phyloP scores from a whole-genome alignment of 2,888 invertebrate species.

The Disparrhopalites patrizii region DNA sequence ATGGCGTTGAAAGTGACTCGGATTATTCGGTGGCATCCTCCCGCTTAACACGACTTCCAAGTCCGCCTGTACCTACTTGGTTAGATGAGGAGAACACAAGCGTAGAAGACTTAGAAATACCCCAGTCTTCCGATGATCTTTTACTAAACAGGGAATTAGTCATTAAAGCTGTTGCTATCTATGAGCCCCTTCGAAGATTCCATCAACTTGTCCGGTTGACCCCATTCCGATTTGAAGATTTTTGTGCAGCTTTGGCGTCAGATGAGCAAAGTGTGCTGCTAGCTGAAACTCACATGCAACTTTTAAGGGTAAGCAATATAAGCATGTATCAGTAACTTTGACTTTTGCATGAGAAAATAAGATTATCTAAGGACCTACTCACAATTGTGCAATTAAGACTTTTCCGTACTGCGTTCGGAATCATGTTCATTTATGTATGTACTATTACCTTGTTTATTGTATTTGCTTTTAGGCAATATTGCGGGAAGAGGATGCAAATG shows the following conservation, averaged over 20 bases:
- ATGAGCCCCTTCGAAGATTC: constrained; percentile 92
- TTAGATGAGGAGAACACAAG: constrained; percentile 67
- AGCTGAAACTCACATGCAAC: constrained; percentile 89
- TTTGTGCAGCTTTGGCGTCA: constrained; percentile 85
- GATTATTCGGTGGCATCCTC: constrained; percentile 42
- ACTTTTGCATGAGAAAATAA: too few relatives aligned
- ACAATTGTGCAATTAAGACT: too few relatives aligned
- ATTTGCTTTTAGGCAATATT: constrained; percentile 58
- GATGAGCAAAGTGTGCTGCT: constrained; percentile 89
- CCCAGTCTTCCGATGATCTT: constrained; percentile 85
- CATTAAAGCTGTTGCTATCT: constrained; percentile 79
- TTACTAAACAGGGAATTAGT: constrained; percentile 68
- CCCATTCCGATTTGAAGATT: constrained; percentile 92
- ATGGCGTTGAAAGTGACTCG: constrained; percentile 39
- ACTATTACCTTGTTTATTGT: background rate
- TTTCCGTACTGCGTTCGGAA: too few relatives aligned
- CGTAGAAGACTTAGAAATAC: constrained; percentile 69
- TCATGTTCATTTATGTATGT: background rate
- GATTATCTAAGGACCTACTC: too few relatives aligned
- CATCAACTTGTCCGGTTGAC: constrained; percentile 85
- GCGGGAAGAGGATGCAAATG: constrained; percentile 89
- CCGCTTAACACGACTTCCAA: constrained; percentile 57
- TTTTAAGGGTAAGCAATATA: constrained; percentile 67
- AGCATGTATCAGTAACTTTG: too few relatives aligned
- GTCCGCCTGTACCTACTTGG: constrained; percentile 87